Evolutionary conservation across 2,797 vertebrate species (phyloP).

Genomic region (Poeciliopsis paucimaculata): DNA sequence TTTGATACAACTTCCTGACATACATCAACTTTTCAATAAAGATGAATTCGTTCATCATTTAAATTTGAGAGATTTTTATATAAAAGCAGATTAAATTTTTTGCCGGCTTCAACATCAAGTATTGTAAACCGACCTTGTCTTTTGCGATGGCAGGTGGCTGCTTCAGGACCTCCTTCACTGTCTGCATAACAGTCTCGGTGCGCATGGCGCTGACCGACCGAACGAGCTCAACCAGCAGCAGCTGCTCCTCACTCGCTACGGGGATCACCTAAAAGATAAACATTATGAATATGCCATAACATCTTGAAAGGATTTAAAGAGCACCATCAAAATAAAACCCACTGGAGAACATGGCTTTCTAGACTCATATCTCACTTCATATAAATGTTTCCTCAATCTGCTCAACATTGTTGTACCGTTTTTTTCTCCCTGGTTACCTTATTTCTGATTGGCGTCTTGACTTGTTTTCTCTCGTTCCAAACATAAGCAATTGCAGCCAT

Average conservation of each 20-base stretch:
- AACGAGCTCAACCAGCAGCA: slow-evolving; percentile 94
- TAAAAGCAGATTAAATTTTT: background rate
- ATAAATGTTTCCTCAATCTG: background rate
- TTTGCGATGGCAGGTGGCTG: slow-evolving; percentile 97
- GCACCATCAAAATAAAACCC: background rate
- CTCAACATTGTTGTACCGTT: background rate
- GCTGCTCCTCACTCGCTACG: slow-evolving; percentile 92
- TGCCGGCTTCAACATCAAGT: background rate
- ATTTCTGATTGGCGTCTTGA: slow-evolving; percentile 85
- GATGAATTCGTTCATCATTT: background rate
- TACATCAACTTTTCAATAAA: background rate
- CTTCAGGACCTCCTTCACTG: slow-evolving; percentile 97
- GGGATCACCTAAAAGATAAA: slow-evolving; percentile 88
- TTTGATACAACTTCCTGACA: background rate
- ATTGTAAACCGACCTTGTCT: slow-evolving; percentile 86
- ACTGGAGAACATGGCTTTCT: background rate
- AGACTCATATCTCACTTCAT: background rate
- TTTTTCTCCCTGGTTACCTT: background rate
- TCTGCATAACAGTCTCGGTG: slow-evolving; percentile 96
- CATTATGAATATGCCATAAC: background rate
- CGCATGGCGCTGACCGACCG: slow-evolving; percentile 98
- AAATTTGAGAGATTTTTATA: background rate
- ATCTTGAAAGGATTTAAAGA: background rate
- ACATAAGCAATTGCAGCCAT: slow-evolving; percentile 99
- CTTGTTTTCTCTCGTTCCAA: slow-evolving; percentile 96